Base-by-base conservation (phyloP, 2,888 invertebrate genomes). In the Sinelater perroti region DNA sequence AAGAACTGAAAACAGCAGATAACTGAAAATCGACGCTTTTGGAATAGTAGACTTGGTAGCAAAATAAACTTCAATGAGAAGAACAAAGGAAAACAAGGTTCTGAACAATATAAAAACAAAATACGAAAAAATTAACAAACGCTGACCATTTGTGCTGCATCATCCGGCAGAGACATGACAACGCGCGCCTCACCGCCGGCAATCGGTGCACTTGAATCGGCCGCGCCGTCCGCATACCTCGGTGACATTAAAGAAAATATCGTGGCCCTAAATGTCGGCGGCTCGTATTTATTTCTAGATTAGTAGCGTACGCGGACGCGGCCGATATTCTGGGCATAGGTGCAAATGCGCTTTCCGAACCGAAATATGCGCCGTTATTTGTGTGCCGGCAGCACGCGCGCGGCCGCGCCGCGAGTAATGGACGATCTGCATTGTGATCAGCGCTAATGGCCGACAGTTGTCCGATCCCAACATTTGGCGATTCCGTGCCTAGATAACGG, bases 381-480 rank as follows among this genome's bases (percentile, higher is more conserved):
- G 26, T 16, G 36, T 17, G 10, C 26, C 24, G 21, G 16, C 6
- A 50, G 20, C n/a, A 38, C 36, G 46, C 44, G 24, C 51, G 51
- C 46, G 52, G 26, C 51, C 17, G 33, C 35, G 50, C 44, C 36
- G 30, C 24, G 44, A 56, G 36, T 46, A 58, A 54, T 38, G 50
- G 35, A 50, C 28, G 70, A 70, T 72, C 69, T 57, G 56, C 56
- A 46, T 66, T 68, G 63, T 69, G 69, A 70, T 71, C 70, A 64
- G 70, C 69, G 72, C 68, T 71, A 70, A 71, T 69, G 67, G 62
- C 30, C 47, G 70, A 68, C 72, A 72, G 72, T 72, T 72, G 72
- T 69, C 66, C 70, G 72, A 70, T 73, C 72, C 72, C 69, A 70
- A 69, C 72, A 72, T 72, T 73, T 70, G 72, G 69, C 67, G 73